phyloP scores from a whole-genome alignment of 1,140 invertebrate genomes.

The Metopolophium dirhodum region DNA sequence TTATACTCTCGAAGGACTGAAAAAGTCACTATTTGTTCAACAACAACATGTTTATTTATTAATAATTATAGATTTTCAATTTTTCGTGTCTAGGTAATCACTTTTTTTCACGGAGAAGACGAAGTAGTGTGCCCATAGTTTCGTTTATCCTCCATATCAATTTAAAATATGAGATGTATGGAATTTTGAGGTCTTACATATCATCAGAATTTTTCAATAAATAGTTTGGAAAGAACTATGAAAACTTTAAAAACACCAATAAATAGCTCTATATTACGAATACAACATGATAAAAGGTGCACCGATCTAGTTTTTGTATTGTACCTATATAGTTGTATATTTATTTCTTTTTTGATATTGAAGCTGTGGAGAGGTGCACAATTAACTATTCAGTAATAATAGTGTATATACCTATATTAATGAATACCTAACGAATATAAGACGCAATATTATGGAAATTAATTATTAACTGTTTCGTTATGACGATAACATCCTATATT shows the following conservation, averaged over 20 bases:
- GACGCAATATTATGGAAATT: not conserved
- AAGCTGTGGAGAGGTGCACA: not conserved
- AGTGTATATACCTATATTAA: not conserved
- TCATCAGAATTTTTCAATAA: too few species aligned
- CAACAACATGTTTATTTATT: not conserved
- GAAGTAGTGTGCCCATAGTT: not conserved
- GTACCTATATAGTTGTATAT: not conserved
- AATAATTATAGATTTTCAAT: not conserved
- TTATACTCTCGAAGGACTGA: not conserved
- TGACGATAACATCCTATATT: not conserved
- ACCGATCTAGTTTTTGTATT: not conserved
- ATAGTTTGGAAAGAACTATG: not conserved
- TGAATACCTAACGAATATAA: not conserved
- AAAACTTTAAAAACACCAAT: not conserved
- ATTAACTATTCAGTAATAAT: not conserved
- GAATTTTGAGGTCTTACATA: too few species aligned
- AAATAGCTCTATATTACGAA: not conserved
- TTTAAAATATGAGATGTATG: too few species aligned
- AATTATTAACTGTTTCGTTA: not conserved
- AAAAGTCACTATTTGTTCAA: not conserved
- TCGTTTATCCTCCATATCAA: not conserved
- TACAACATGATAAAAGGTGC: not conserved
- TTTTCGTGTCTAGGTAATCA: not conserved
- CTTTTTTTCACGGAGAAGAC: not conserved
- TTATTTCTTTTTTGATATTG: not conserved